These are phyloP conservation scores for Neuroterus valhalla DNA, from an alignment of 1,140 invertebrate species.

Conservation along the genomic window DNA sequence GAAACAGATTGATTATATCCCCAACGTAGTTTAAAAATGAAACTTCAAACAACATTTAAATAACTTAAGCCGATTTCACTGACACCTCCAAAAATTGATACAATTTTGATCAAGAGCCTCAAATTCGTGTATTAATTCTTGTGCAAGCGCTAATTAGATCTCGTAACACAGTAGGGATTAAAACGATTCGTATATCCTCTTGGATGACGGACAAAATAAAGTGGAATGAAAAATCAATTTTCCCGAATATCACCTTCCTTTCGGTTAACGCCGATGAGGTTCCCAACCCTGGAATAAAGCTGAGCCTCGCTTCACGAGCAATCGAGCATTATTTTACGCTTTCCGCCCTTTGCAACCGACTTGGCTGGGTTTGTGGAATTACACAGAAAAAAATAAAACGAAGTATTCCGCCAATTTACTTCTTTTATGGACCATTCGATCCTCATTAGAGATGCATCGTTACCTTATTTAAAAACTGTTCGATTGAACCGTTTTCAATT, in stretches of 20 bases:
- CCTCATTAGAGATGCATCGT: neutral
- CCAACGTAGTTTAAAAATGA: too few species aligned
- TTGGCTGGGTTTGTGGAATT: neutral
- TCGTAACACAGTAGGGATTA: neutral
- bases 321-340: slow-evolving; percentile 13
- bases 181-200: neutral
- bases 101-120: neutral
- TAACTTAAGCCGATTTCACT: too few species aligned
- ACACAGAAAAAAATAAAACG: neutral
- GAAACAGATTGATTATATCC: too few species aligned
- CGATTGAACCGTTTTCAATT: neutral
- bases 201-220: neutral
- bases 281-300: neutral
- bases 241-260: neutral
- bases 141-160: neutral
- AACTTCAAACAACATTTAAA: too few species aligned
- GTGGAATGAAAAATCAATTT: slow-evolving; percentile 3
- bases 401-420: neutral
- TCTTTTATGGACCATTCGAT: neutral
- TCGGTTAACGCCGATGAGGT: neutral
- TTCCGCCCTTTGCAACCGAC: neutral
- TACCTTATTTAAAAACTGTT: neutral
- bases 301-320: neutral
- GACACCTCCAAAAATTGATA: too few species aligned
- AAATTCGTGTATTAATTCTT: neutral